These are phyloP conservation scores for Cochlearius cochlearius DNA, from an alignment of 2,113 vertebrate species.

Conservation along the genomic window DNA sequence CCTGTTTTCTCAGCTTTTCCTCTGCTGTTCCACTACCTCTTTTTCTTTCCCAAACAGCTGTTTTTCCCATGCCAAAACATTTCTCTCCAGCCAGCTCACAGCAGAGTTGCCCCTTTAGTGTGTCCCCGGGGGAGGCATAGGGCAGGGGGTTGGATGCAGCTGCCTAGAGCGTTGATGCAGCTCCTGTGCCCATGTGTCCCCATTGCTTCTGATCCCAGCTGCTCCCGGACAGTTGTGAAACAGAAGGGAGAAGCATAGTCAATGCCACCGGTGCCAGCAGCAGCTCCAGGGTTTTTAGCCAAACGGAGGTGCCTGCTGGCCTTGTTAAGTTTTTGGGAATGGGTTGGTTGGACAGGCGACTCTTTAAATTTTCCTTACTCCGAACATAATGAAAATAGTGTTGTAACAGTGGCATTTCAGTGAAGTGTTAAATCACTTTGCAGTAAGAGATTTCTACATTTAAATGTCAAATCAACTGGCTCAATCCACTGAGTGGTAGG, in stretches of 20 bases:
- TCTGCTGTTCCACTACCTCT: background rate
- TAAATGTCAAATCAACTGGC: background rate
- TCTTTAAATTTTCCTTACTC: background rate
- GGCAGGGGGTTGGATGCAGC: background rate
- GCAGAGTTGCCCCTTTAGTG: background rate
- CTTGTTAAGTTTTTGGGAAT: background rate
- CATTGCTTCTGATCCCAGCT: background rate
- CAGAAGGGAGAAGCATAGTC: background rate
- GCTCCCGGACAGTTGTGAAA: background rate
- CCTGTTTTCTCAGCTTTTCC: background rate
- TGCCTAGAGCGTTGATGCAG: background rate
- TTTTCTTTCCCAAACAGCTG: background rate
- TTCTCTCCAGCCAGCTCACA: background rate
- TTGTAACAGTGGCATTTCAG: background rate
- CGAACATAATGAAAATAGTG: background rate
- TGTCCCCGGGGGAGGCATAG: background rate
- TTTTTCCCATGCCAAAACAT: rapidly evolving
- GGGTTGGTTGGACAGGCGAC: background rate
- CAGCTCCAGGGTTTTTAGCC: background rate
- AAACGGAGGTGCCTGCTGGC: background rate
- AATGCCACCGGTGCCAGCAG: background rate
- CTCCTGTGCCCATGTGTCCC: rapidly evolving
- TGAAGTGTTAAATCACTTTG: background rate
- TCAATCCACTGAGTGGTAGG: background rate
- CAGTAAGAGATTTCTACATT: background rate